Percentiles rank a stretch among this genome's conserved stretches.
phyloP scores from a whole-genome alignment of 1,140 invertebrate genomes.

The Eupristina koningsbergeri region DNA sequence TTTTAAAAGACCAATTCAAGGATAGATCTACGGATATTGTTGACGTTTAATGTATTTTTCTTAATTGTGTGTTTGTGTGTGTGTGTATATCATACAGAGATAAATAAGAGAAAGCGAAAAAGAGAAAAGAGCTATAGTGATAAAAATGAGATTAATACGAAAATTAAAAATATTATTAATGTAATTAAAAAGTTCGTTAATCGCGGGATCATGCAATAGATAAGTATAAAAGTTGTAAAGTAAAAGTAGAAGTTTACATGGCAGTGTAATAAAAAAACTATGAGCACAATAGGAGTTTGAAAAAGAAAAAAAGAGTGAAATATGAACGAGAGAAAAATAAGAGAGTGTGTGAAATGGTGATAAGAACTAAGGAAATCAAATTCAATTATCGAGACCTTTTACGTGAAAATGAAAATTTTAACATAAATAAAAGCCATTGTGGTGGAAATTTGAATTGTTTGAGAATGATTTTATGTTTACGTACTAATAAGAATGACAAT shows the following conservation, averaged over 20 bases:
- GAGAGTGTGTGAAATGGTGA: conserved; percentile 39
- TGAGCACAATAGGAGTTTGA: neutral
- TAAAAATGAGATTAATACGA: neutral
- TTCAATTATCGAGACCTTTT: conserved; percentile 49
- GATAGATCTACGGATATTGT: no score
- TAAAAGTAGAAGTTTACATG: neutral
- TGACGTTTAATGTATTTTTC: no score
- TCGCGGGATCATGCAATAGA: neutral
- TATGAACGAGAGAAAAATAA: neutral
- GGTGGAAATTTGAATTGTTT: neutral
- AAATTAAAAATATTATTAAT: neutral
- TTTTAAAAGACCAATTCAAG: no score
- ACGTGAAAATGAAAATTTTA: conserved; percentile 46
- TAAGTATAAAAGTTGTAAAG: neutral
- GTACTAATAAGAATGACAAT: conserved; percentile 5
- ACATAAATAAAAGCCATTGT: neutral
- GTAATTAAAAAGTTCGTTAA: neutral
- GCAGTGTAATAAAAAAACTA: neutral
- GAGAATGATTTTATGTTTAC: conserved; percentile 7
- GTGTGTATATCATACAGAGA: no score
- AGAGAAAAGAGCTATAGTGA: no score
- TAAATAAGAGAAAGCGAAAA: no score
- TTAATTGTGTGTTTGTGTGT: no score
- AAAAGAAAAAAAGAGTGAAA: neutral
- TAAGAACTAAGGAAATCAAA: conserved; percentile 36